Percentiles rank a stretch among this genome's conserved stretches.
phyloP scores from a whole-genome alignment of 2,888 invertebrate genomes.

The Mystacides longicornis region DNA sequence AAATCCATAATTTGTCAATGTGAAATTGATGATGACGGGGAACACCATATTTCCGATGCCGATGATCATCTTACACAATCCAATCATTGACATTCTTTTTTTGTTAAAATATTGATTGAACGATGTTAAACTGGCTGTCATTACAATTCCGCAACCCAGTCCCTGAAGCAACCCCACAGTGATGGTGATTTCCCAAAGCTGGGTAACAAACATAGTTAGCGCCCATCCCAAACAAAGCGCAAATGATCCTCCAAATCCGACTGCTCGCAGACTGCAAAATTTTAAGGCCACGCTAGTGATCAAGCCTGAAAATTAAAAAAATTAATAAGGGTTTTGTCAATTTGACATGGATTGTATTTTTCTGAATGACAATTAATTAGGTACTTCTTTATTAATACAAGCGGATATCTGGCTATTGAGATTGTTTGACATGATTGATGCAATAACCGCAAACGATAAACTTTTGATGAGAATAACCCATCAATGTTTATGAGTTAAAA shows the following conservation, averaged over 20 bases:
- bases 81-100: conserved; percentile 55
- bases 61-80: conserved; percentile 52
- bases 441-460: no score
- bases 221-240: conserved; percentile 58
- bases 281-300: conserved; percentile 61
- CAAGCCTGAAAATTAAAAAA: conserved; percentile 48
- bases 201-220: conserved; percentile 54
- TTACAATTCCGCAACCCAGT: conserved; percentile 61
- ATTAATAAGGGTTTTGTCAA: background rate
- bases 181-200: conserved; percentile 55
- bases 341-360: background rate
- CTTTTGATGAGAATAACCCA: no score
- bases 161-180: conserved; percentile 60
- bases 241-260: conserved; percentile 58
- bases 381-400: no score
- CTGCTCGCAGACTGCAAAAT: conserved; percentile 54
- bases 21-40: conserved; percentile 47
- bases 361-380: no score
- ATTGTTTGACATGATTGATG: no score
- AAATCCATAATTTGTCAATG: conserved; percentile 51
- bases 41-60: conserved; percentile 52
- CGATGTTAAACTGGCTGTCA: conserved; percentile 61
- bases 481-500: no score
- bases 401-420: no score
- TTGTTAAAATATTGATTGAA: conserved; percentile 54